These are phyloP conservation scores for Microcebus griseorufus DNA, from an alignment of 2,113 vertebrate genomes.

Conservation along the genomic window DNA sequence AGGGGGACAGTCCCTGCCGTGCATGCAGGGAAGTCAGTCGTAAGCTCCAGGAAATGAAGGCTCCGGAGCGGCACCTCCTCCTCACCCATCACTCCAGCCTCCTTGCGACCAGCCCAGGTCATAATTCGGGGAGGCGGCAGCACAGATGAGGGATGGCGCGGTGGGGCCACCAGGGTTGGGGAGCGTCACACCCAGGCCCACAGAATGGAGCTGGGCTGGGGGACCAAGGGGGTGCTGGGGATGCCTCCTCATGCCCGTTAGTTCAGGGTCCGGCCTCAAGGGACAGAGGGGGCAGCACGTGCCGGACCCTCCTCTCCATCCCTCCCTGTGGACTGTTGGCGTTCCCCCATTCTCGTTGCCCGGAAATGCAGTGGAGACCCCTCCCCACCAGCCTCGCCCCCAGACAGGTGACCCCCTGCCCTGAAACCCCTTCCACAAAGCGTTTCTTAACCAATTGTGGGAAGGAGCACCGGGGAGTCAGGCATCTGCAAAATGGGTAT, in stretches of 20 bases:
- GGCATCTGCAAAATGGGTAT: not conserved
- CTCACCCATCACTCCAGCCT: slow-evolving; percentile 69
- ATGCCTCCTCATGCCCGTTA: not conserved
- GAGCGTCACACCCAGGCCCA: not conserved
- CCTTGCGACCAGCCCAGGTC: slow-evolving; percentile 12
- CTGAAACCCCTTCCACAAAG: not conserved
- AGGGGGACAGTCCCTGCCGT: not conserved
- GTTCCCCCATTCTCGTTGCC: not conserved
- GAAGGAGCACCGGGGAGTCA: not conserved
- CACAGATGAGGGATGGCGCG: not conserved
- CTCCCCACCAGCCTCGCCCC: not conserved
- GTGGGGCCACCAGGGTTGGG: no score
- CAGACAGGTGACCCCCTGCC: not conserved
- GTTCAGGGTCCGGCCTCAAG: not conserved
- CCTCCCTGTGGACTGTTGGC: accelerated
- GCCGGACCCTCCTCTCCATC: not conserved
- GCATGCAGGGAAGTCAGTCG: not conserved
- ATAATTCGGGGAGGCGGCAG: not conserved
- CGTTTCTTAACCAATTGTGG: not conserved
- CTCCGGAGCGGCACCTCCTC: not conserved
- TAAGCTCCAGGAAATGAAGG: slow-evolving; percentile 77
- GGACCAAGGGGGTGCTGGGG: accelerated
- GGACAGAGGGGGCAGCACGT: not conserved
- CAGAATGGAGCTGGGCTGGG: no score
- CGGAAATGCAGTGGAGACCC: not conserved